Percentiles rank a stretch among this genome's conserved stretches.
Evolutionary conservation across 2,113 vertebrate species (phyloP).

Genomic region (Tiliqua scincoides): DNA sequence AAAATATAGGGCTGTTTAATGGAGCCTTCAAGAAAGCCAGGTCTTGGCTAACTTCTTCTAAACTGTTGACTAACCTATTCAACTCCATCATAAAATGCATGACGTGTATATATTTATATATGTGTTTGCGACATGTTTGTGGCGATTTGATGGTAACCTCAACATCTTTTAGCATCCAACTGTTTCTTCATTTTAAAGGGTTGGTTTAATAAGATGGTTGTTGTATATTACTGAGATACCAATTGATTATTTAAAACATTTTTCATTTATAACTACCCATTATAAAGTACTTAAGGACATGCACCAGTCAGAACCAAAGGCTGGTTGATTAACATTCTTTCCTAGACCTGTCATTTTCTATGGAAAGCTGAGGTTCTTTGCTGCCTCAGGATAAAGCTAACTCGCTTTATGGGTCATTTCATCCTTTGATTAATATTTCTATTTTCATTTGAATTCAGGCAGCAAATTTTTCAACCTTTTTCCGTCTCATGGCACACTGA

Average conservation of each 20-base stretch:
- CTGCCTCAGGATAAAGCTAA: slow-evolving; percentile 64
- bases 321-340: slow-evolving; percentile 58
- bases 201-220: slow-evolving; percentile 70
- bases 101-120: slow-evolving; percentile 37
- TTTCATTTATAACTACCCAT: slow-evolving; percentile 69
- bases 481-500: no score
- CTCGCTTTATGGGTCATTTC: slow-evolving; percentile 70
- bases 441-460: slow-evolving; percentile 62
- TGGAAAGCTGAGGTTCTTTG: slow-evolving; percentile 65
- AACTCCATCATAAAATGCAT: slow-evolving; percentile 66
- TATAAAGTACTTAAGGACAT: slow-evolving; percentile 52
- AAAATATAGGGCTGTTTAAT: slow-evolving; percentile 59
- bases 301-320: slow-evolving; percentile 38
- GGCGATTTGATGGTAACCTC: slow-evolving; percentile 47
- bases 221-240: slow-evolving; percentile 72
- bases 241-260: slow-evolving; percentile 70
- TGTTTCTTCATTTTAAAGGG: slow-evolving; percentile 60
- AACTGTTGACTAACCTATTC: slow-evolving; percentile 56
- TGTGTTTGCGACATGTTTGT: slow-evolving; percentile 25
- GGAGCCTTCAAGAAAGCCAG: slow-evolving; percentile 41
- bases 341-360: slow-evolving; percentile 60
- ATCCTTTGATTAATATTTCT: slow-evolving; percentile 71
- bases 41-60: slow-evolving; percentile 52
- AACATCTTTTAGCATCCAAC: slow-evolving; percentile 63
- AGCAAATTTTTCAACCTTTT: no score